A percentile compares a stretch with the other conserved stretches of the same genome.
These are phyloP conservation scores for Bombus difficillimus DNA, from an alignment of 1,140 invertebrate genomes.

Conservation along the genomic window DNA sequence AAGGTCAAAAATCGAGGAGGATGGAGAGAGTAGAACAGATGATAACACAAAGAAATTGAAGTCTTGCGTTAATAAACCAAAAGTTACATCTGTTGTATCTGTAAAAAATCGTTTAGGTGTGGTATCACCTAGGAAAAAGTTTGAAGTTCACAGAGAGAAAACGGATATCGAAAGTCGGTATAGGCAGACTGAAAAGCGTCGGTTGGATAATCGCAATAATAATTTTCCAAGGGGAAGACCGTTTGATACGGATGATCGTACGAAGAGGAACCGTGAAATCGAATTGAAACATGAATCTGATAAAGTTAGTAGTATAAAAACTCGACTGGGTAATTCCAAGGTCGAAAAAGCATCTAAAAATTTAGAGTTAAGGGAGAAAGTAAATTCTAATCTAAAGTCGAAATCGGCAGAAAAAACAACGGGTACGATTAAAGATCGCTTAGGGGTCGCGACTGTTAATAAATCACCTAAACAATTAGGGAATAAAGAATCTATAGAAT, in stretches of 20 bases:
- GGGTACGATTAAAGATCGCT: conserved; percentile 72
- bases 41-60: conserved; percentile 69
- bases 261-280: conserved; percentile 53
- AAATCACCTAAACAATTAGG: conserved; percentile 72
- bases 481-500: conserved; percentile 72
- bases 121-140: conserved; percentile 70
- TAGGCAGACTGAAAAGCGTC: conserved; percentile 56
- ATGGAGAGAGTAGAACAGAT: conserved; percentile 46
- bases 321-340: conserved; percentile 64
- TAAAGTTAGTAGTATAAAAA: conserved; percentile 65
- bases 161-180: conserved; percentile 52
- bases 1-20: conserved; percentile 50
- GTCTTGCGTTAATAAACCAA: conserved; percentile 77
- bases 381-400: conserved; percentile 1
- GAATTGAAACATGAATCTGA: conserved; percentile 49
- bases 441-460: conserved; percentile 58
- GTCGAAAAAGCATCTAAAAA: conserved; percentile 54
- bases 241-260: conserved; percentile 48
- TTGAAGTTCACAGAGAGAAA: conserved; percentile 65
- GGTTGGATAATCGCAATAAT: conserved; percentile 50
- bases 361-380: conserved; percentile 59
- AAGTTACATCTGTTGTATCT: conserved; percentile 78
- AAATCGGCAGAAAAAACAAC: conserved; percentile 50
- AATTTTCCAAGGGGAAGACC: conserved; percentile 55
- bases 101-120: conserved; percentile 76